These are phyloP conservation scores for Poicephalus gulielmi DNA, from an alignment of 2,113 vertebrate species.

Conservation along the genomic window DNA sequence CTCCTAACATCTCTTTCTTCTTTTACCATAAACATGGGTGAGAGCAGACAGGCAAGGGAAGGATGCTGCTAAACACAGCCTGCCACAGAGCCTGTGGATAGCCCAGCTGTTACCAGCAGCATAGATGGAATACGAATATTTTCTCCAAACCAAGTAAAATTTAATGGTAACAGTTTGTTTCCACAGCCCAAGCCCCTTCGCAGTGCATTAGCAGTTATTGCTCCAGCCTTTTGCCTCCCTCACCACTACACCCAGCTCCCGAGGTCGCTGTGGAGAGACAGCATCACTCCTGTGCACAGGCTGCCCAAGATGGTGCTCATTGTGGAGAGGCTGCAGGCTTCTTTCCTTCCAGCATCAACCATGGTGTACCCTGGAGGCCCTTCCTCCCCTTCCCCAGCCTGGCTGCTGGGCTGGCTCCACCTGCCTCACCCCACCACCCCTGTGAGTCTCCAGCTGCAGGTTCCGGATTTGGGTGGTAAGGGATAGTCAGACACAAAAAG, in stretches of 20 bases:
- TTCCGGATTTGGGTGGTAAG: not conserved
- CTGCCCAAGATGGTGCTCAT: not conserved
- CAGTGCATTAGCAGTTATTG: not conserved
- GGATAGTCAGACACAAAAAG: not conserved
- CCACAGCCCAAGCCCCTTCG: not conserved
- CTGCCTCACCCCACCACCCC: not conserved
- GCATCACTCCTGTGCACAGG: not conserved
- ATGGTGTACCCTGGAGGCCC: not conserved
- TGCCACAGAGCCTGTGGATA: not conserved
- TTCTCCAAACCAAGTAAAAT: not conserved
- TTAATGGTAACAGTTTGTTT: not conserved
- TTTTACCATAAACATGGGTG: not conserved
- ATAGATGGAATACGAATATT: not conserved
- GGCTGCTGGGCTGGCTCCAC: not conserved
- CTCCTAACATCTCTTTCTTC: not conserved
- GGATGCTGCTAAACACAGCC: not conserved
- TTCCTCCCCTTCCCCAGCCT: not conserved
- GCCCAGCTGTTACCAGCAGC: not conserved
- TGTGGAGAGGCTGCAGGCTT: not conserved
- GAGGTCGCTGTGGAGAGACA: not conserved
- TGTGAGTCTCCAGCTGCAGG: not conserved
- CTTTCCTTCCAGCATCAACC: not conserved
- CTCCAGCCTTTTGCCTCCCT: not conserved
- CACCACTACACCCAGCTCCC: not conserved
- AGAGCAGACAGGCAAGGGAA: fast-evolving